Base-by-base conservation (phyloP, 2,888 invertebrate species). In the Tenthredo amoena region DNA sequence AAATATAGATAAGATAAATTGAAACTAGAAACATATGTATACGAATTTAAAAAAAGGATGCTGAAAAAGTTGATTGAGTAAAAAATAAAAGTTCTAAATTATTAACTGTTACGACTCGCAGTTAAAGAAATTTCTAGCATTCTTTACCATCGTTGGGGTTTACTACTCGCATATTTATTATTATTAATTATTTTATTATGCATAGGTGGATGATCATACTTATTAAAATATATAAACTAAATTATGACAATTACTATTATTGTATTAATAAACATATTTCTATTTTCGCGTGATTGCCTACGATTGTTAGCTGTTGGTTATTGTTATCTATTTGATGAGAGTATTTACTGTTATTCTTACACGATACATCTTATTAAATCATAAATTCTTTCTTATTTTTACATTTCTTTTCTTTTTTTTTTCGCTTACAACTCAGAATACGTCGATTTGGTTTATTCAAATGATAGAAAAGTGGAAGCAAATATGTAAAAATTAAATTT, bases 231-330 rank as follows among this genome's bases (percentile, higher is more conserved):
- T 71, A 83, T 21, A 68, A 88, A 88, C 87, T 88, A 89, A 90
- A 90, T 91, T 89, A 91, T 90, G 87, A 88, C 89, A 89, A 90
- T 90, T 68, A 68, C 6, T 71, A 89, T 88, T 89, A 89, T 87
- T 88, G 87, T 87, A 90, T 68, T 90, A 90, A 89, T 89, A 88
- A 89, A 88, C 79, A 90, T 92, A 91, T 91, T 91, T 91, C 91
- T 92, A 92, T 92, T 92, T 92, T 92, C 91, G 92, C 91, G 92
- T 91, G 92, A 92, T 91, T 92, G 92, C 90, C 89, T 90, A 91
- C 89, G 92, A 89, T 92, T 92, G 92, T 92, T 92, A 92, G 92
- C 92, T 92, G 92, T 92, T 92, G 92, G 91, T 92, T 92, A 92
- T 92, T 92, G 92, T 92, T 92, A 92, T 92, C 89, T 91, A 92